Evolutionary conservation across 2,797 vertebrate species (phyloP).

Genomic region (Linurgus olivaceus): DNA sequence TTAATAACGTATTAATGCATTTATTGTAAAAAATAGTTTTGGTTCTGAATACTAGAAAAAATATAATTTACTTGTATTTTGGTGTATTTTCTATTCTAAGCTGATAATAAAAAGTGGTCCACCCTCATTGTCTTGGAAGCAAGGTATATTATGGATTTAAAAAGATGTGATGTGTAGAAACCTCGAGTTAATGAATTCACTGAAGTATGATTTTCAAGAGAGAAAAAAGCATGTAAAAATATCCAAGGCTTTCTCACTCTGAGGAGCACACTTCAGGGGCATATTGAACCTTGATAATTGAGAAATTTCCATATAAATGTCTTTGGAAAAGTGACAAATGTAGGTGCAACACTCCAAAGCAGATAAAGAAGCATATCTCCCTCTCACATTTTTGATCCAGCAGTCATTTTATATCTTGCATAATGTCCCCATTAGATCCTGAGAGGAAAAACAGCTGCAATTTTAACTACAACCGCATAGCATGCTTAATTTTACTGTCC

Average conservation of each 20-base stretch:
- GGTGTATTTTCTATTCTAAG: background rate
- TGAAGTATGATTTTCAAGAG: background rate
- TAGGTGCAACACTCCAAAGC: background rate
- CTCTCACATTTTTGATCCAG: background rate
- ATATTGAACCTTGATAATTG: background rate
- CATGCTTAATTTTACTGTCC: background rate
- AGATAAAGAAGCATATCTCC: background rate
- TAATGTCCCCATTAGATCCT: background rate
- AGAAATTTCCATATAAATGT: slow-evolving; percentile 5
- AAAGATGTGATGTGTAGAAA: background rate
- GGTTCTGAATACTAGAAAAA: background rate
- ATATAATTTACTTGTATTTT: background rate
- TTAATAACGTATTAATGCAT: background rate
- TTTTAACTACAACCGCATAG: background rate
- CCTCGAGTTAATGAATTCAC: background rate
- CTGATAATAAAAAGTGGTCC: background rate
- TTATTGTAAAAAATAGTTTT: background rate
- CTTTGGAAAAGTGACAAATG: background rate
- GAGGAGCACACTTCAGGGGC: background rate
- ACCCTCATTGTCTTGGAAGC: background rate
- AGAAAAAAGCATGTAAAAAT: background rate
- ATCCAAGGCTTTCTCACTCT: background rate
- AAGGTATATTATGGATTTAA: background rate
- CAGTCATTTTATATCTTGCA: background rate
- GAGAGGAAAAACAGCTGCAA: background rate